phyloP scores from a whole-genome alignment of 2,888 invertebrate species.

The Timema cristinae region DNA sequence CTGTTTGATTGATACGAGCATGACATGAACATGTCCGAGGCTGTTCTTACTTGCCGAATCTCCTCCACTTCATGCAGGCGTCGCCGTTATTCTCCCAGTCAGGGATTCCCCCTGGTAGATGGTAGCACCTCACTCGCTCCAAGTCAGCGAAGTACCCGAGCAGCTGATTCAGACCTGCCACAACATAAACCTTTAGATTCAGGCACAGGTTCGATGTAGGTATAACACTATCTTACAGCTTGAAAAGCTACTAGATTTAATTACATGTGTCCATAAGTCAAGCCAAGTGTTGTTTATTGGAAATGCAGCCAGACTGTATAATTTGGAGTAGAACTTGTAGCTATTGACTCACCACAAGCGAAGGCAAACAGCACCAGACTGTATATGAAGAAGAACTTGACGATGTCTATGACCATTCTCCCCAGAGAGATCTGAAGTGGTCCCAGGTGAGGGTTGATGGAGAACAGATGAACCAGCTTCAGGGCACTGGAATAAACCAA shows the following conservation, averaged over 20 bases:
- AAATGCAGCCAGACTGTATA: neutral
- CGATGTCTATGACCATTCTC: conserved; percentile 83
- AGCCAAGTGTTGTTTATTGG: neutral
- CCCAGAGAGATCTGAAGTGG: conserved; percentile 90
- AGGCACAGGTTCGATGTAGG: too few species aligned
- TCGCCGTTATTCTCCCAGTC: conserved; percentile 74
- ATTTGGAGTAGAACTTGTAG: too few species aligned
- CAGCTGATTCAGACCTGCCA: conserved; percentile 54
- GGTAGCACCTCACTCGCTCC: conserved; percentile 76
- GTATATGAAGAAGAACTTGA: conserved; percentile 90
- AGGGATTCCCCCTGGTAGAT: conserved; percentile 62
- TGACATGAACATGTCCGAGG: neutral
- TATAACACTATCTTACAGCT: neutral
- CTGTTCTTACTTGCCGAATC: conserved; percentile 70
- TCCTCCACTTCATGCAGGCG: conserved; percentile 80
- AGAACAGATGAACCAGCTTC: conserved; percentile 88
- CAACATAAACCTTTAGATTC: neutral
- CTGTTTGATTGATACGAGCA: neutral
- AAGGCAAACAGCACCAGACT: conserved; percentile 84
- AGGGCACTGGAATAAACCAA: conserved; percentile 61
- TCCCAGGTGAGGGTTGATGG: conserved; percentile 88
- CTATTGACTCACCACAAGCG: conserved; percentile 68
- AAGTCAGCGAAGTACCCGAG: conserved; percentile 92
- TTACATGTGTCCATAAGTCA: neutral
- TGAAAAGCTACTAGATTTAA: too few species aligned